Base-by-base conservation (phyloP, 2,888 invertebrate genomes). In the Chirona hameri region DNA sequence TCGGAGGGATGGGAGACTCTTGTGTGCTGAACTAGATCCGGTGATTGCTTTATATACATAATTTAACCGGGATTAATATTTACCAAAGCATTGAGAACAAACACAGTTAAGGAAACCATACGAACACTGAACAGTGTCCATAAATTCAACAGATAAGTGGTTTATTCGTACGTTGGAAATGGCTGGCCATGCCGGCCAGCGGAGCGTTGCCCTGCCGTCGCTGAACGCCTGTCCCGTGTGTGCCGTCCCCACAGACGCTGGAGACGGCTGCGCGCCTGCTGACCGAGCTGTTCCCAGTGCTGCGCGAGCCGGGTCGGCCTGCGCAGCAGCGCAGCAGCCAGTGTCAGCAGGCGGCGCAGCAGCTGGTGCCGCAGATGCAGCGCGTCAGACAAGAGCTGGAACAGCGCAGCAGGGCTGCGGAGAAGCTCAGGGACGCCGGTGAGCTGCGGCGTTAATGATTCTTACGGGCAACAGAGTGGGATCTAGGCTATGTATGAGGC, bases 291-390 rank as follows among this genome's bases (percentile, higher is more conserved):
- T 76, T 39, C 76, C 76, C 76, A 21, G 46, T 76, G 39, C 76
- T 76, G 46, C 76, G 76, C 5, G 27, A 76, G 46, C 15, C 76
- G 46, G 9, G 21, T 5, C 24, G 10, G 24, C 9, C 7, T 0
- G 39, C 21, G 90, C 24, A 46, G 76, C 46, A 46, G 76, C 76
- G 24, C 39, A 2, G 14, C 12, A 39, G 21, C 10, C 76, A 46
- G 31, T 76, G 76, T 18, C 24, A 76, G 76, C 76, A 24, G 21
- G 15, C 39, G 39, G 27, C 46, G 46, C 39, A 39, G 31, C 9
- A 15, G 76, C 18, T n/a, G 46, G 76, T 76, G 76, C 76, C 76
- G 46, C 76, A 10, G 39, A 39, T 76, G 21, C 46, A 76, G 76
- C 39, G 39, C 21, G 12, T 5, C 46, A 10, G 39, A 15, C 24